Evolutionary conservation across 2,888 invertebrate species (phyloP).

Genomic region (Chromoteleia sp.): DNA sequence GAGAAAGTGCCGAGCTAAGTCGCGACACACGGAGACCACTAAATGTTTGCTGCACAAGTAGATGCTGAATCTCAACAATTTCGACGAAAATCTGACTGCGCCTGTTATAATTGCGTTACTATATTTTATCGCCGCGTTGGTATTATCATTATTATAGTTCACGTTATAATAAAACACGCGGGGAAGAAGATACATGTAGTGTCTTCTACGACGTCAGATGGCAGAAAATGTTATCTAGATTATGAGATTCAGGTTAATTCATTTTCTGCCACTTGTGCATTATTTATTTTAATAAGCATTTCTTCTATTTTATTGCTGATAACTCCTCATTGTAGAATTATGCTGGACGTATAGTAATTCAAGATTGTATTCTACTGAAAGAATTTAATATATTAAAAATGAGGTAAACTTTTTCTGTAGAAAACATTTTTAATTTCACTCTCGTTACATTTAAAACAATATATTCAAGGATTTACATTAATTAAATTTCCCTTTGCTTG

Average conservation of each 20-base stretch:
- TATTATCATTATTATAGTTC: constrained; percentile 55
- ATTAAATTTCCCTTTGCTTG: too few relatives aligned
- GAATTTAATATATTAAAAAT: constrained; percentile 7
- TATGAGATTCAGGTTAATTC: constrained; percentile 54
- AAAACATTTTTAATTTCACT: neutral
- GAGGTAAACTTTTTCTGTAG: neutral
- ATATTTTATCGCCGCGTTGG: constrained; percentile 43
- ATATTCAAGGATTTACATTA: too few relatives aligned
- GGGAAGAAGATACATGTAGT: constrained; percentile 51
- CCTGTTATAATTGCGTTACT: constrained; percentile 57
- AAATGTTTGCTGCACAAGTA: constrained; percentile 56
- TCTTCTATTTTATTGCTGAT: constrained; percentile 12
- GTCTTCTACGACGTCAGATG: constrained; percentile 41
- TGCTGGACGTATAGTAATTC: neutral
- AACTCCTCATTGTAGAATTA: neutral
- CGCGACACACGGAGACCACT: constrained; percentile 67
- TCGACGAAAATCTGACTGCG: constrained; percentile 63
- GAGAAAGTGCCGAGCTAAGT: constrained; percentile 73
- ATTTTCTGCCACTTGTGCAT: constrained; percentile 25
- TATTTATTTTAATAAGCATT: constrained; percentile 33
- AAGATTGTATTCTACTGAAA: constrained; percentile 7
- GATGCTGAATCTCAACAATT: constrained; percentile 56
- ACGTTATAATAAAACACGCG: constrained; percentile 38
- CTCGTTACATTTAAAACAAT: too few relatives aligned
- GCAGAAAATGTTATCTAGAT: constrained; percentile 44